Conservation (phyloP, 1,140 invertebrate species). For the Diorhabda elongata region DNA sequence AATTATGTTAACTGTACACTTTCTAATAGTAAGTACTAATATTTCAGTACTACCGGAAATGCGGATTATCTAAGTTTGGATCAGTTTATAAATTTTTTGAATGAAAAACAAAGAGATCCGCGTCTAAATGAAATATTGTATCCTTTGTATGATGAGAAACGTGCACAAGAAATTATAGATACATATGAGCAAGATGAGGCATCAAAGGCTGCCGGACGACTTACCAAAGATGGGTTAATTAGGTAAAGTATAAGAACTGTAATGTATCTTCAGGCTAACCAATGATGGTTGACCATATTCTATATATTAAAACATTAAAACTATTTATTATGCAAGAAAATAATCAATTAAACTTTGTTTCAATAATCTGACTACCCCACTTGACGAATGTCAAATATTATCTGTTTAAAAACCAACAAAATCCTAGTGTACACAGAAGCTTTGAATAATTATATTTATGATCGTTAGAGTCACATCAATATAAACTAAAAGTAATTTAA, state of each 20-base stretch:
- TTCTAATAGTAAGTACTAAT: not conserved
- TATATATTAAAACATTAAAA: too few relatives aligned
- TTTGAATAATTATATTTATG: too few relatives aligned
- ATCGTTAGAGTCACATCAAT: too few relatives aligned
- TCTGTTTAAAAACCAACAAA: too few relatives aligned
- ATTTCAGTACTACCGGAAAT: constrained; percentile 80
- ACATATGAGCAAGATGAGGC: constrained; percentile 89
- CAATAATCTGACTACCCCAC: too few relatives aligned
- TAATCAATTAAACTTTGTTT: too few relatives aligned
- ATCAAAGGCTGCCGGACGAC: constrained; percentile 65
- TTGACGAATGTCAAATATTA: too few relatives aligned
- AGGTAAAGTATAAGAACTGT: constrained; percentile 25
- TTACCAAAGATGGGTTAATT: constrained; percentile 92
- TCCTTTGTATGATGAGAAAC: constrained; percentile 93
- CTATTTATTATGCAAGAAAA: too few relatives aligned
- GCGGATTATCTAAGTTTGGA: constrained; percentile 80
- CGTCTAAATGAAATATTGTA: constrained; percentile 98
- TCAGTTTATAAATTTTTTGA: constrained; percentile 92
- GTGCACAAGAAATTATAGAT: constrained; percentile 88
- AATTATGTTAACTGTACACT: not conserved
- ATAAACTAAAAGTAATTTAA: too few relatives aligned
- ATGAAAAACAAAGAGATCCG: constrained; percentile 98
- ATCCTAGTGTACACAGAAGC: too few relatives aligned
- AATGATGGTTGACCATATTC: too few relatives aligned
- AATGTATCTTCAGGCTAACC: too few relatives aligned